phyloP scores from a whole-genome alignment of 2,797 vertebrate genomes.

The Cryptoprocta ferox region DNA sequence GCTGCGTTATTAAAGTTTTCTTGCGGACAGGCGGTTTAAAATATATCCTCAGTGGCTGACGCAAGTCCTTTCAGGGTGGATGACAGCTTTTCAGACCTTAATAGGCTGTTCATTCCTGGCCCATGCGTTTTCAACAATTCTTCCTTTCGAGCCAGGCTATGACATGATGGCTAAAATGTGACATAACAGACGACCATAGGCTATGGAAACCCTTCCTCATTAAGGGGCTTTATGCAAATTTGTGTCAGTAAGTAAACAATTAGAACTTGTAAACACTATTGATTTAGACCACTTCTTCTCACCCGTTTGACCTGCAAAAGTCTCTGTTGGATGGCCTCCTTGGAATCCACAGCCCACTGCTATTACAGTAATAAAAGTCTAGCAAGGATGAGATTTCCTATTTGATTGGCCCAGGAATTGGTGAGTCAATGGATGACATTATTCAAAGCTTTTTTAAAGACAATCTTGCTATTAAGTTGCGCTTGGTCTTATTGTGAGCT shows the following conservation, averaged over 20 bases:
- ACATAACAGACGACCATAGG: constrained; percentile 89
- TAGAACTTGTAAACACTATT: constrained; percentile 81
- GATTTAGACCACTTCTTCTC: constrained; percentile 76
- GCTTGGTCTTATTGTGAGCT: constrained; percentile 31
- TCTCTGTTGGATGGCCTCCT: constrained; percentile 44
- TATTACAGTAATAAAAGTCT: constrained; percentile 45
- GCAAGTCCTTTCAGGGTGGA: constrained; percentile 91
- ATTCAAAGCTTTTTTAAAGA: background rate
- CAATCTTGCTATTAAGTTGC: background rate
- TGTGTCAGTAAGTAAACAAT: constrained; percentile 88
- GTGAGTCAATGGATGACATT: constrained; percentile 46
- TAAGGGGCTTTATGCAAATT: constrained; percentile 89
- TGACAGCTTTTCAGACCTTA: constrained; percentile 94
- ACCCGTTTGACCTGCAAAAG: constrained; percentile 68
- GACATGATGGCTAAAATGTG: constrained; percentile 89
- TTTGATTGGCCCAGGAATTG: constrained; percentile 43
- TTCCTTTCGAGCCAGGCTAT: constrained; percentile 84
- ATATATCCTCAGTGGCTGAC: constrained; percentile 92
- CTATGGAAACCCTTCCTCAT: constrained; percentile 89
- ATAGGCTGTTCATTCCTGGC: constrained; percentile 91
- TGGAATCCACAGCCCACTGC: constrained; percentile 46
- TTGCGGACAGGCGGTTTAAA: constrained; percentile 92
- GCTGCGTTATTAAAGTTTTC: constrained; percentile 91
- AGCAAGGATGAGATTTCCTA: constrained; percentile 50
- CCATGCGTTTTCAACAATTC: constrained; percentile 87